These are phyloP conservation scores for Planococcus citri DNA, from an alignment of 1,140 invertebrate species.

Conservation along the genomic window DNA sequence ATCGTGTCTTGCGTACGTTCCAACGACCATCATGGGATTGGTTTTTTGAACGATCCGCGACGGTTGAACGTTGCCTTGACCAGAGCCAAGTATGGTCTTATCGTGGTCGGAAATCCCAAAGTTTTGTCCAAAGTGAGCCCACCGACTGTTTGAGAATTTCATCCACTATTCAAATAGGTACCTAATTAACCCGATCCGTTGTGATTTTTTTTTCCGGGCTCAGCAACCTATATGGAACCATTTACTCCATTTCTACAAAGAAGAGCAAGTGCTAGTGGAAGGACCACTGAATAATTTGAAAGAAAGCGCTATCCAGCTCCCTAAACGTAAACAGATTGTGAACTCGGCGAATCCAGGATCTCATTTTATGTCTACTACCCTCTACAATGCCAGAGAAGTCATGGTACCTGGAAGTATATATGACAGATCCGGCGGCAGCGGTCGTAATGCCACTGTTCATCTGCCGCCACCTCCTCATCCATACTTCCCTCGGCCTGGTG, in stretches of 20 bases:
- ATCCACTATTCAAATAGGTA: no score
- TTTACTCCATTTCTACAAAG: slow-evolving; percentile 93
- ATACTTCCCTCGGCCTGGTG: not conserved
- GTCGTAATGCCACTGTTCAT: slow-evolving; percentile 29
- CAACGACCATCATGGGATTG: slow-evolving; percentile 85
- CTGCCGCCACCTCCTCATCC: slow-evolving; percentile 29
- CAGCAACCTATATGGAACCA: slow-evolving; percentile 96
- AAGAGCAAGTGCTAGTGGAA: slow-evolving; percentile 94
- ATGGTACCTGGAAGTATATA: slow-evolving; percentile 76
- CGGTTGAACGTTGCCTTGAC: slow-evolving; percentile 97
- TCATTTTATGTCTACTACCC: slow-evolving; percentile 92
- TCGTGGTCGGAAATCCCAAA: slow-evolving; percentile 98
- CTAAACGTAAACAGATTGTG: slow-evolving; percentile 89
- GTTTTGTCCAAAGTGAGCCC: slow-evolving; percentile 71
- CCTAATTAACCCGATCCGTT: not conserved
- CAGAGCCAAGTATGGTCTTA: slow-evolving; percentile 92
- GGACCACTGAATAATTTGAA: slow-evolving; percentile 95
- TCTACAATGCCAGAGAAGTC: slow-evolving; percentile 82
- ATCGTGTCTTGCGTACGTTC: slow-evolving; percentile 92
- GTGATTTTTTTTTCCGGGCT: slow-evolving; percentile 26
- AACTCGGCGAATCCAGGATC: slow-evolving; percentile 90
- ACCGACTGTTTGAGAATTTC: not conserved
- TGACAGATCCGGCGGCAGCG: slow-evolving; percentile 45
- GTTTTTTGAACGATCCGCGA: slow-evolving; percentile 93
- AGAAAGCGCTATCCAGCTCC: slow-evolving; percentile 91